Percentiles rank a stretch among this genome's conserved stretches.
Evolutionary conservation across 2,113 vertebrate species (phyloP).

Genomic region (Syngnathus scovelli): DNA sequence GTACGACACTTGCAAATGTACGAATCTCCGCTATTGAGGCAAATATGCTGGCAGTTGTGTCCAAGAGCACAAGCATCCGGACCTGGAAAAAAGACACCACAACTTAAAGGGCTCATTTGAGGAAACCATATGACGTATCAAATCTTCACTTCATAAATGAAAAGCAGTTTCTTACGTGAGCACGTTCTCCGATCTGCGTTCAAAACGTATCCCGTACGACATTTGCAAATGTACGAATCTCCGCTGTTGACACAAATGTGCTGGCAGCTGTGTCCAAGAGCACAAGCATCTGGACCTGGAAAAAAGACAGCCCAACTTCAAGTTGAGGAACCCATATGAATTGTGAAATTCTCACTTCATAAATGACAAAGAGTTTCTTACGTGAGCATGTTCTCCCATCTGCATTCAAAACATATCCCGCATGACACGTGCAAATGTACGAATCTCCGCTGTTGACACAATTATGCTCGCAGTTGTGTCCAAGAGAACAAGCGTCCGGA

Average conservation of each 20-base stretch:
- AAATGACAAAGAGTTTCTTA: slow-evolving; percentile 42
- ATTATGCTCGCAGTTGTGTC: slow-evolving; percentile 68
- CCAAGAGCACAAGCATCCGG: slow-evolving; percentile 55
- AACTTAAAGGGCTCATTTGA: background rate
- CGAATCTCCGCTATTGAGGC: slow-evolving; percentile 52
- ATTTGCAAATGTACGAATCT: slow-evolving; percentile 58
- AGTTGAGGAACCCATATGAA: slow-evolving; percentile 21
- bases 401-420: slow-evolving; percentile 73
- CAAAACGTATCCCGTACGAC: slow-evolving; percentile 65
- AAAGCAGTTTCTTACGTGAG: slow-evolving; percentile 36
- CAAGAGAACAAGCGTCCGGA: slow-evolving; percentile 65
- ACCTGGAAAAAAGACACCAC: slow-evolving; percentile 49
- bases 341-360: background rate
- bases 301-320: slow-evolving; percentile 23
- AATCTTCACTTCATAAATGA: background rate
- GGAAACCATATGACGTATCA: background rate
- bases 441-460: slow-evolving; percentile 67
- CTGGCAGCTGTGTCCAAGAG: slow-evolving; percentile 64
- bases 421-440: slow-evolving; percentile 70
- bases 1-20: slow-evolving; percentile 66
- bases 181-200: slow-evolving; percentile 71
- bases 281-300: slow-evolving; percentile 58
- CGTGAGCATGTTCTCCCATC: slow-evolving; percentile 78
- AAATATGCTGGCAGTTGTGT: slow-evolving; percentile 73
- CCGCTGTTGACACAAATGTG: slow-evolving; percentile 66